A percentile compares a stretch with the other conserved stretches of the same genome.
Conservation (phyloP, 2,113 vertebrate genomes). For the Dissostichus mawsoni region DNA sequence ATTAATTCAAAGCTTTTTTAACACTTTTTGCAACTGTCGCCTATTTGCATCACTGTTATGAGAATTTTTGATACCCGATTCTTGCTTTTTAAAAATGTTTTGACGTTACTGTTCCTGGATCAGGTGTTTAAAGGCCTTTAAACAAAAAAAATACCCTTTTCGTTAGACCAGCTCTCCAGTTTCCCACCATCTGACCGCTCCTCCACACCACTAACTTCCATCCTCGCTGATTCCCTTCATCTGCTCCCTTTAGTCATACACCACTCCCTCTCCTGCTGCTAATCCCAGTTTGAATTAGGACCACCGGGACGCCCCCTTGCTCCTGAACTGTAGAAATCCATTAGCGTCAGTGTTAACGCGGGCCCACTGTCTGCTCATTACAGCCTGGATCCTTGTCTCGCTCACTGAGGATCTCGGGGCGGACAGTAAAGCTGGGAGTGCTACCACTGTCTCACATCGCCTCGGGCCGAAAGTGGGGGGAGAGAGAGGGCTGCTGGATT, state of each 20-base stretch:
- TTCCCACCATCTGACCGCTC: background rate
- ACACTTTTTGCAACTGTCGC: no score
- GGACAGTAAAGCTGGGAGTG: constrained; percentile 32
- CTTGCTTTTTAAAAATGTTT: no score
- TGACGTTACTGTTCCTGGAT: no score
- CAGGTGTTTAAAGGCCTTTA: no score
- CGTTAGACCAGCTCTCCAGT: no score
- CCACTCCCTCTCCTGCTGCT: constrained; percentile 29
- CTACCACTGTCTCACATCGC: constrained; percentile 30
- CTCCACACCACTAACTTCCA: background rate
- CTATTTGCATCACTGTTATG: no score
- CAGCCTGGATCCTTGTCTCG: constrained; percentile 37
- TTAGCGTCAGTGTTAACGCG: constrained; percentile 69
- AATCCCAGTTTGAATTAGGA: constrained; percentile 65
- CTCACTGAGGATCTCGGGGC: constrained; percentile 39
- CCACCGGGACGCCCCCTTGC: constrained; percentile 30
- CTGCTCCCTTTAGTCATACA: constrained; percentile 14
- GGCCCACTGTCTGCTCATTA: constrained; percentile 62
- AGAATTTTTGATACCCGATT: no score
- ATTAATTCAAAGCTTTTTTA: no score
- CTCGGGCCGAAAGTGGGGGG: constrained; percentile 3
- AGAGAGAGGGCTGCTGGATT: constrained; percentile 12
- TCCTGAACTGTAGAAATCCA: constrained; percentile 68
- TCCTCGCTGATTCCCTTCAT: constrained; percentile 1
- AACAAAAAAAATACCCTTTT: no score